Evolutionary conservation across 2,113 vertebrate genomes (phyloP), one percentile per base, ranked within the genome.

Genomic region (Pedionomus torquatus): DNA sequence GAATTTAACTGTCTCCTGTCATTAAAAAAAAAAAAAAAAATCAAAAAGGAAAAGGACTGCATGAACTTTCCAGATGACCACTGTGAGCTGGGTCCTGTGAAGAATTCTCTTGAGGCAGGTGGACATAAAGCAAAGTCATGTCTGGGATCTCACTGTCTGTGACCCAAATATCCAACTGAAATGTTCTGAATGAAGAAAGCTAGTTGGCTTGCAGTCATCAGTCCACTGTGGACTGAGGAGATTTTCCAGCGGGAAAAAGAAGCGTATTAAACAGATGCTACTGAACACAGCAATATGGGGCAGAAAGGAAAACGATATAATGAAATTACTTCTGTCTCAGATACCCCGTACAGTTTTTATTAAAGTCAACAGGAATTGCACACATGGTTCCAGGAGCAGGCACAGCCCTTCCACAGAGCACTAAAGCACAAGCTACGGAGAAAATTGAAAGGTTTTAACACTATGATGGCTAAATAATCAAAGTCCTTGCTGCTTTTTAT

Each of bases 231-330:
- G 26, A 78, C 85, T 94, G 71, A 78, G 37, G 43, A 75, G 64
- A 51, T 74, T 88, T 33, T 94, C 93, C 82, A 81, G 66, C 77
- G 96, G 79, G 93, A 93, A 70, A 83, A 90, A 66, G 37, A 41
- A 92, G 51, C 24, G 95, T 96, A 95, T 93, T 96, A 93, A 95
- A 93, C 92, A 97, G 93, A 94, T 96, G 93, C 64, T 90, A 77
- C 55, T 81, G 71, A 93, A 90, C 74, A 69, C 17, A 93, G 64
- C 78, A 95, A 93, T 88, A 94, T 49, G 88, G 88, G 76, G 39
- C 70, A 90, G 82, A 92, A 92, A 88, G 48, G n/a, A 91, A 91
- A 94, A 90, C 2, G 58, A 80, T 80, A 70, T 77, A 79, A 86
- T 55, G 75, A 93, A 95, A 95, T 96, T 90, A 95, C 58, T 94